These are phyloP conservation scores for Ageneiosus marmoratus DNA, from an alignment of 2,113 vertebrate genomes.

Conservation along the genomic window DNA sequence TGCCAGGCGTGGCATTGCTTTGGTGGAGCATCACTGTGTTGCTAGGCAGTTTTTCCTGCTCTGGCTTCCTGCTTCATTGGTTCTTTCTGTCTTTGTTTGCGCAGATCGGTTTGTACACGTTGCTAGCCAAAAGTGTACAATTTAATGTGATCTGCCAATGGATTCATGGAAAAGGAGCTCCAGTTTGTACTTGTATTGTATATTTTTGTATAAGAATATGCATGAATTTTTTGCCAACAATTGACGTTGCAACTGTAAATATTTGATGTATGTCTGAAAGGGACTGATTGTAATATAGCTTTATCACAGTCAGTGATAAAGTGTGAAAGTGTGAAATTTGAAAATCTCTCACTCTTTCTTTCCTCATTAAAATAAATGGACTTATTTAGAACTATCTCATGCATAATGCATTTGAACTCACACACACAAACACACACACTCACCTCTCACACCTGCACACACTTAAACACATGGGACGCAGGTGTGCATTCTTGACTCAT, in stretches of 20 bases:
- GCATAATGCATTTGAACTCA: slow-evolving; percentile 44
- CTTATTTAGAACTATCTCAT: slow-evolving; percentile 43
- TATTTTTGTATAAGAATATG: not conserved
- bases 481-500: slow-evolving; percentile 68
- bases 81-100: slow-evolving; percentile 42
- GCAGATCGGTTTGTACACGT: slow-evolving; percentile 36
- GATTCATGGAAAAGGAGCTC: not conserved
- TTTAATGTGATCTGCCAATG: not conserved
- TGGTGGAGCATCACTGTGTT: slow-evolving; percentile 42
- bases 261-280: slow-evolving; percentile 8
- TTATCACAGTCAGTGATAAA: slow-evolving; percentile 8
- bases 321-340: slow-evolving; percentile 16
- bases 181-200: not conserved
- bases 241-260: slow-evolving; percentile 24
- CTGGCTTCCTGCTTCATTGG: slow-evolving; percentile 44
- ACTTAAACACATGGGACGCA: slow-evolving; percentile 64
- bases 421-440: slow-evolving; percentile 35
- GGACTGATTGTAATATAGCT: slow-evolving; percentile 20
- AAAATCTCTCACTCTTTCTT: slow-evolving; percentile 6
- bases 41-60: slow-evolving; percentile 53
- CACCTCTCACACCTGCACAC: slow-evolving; percentile 66
- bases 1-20: slow-evolving; percentile 51
- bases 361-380: slow-evolving; percentile 34
- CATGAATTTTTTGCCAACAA: slow-evolving; percentile 14
- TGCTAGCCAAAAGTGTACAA: slow-evolving; percentile 5